Evolutionary conservation across 2,888 invertebrate species (phyloP).

Genomic region (Anthrax anthrax): DNA sequence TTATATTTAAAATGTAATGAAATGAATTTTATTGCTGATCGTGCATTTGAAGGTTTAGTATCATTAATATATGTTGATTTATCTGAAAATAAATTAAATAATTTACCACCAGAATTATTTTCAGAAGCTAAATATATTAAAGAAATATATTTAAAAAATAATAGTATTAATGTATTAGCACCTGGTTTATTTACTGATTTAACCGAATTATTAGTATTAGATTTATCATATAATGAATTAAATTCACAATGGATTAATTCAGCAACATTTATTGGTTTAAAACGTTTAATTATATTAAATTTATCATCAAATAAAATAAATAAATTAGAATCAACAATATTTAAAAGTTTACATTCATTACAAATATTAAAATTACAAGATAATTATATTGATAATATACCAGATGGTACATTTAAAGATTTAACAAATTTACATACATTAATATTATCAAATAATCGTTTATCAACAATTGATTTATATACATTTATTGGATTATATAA

Average conservation of each 20-base stretch:
- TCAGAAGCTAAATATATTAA: slow-evolving; percentile 66
- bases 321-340: slow-evolving; percentile 69
- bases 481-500: slow-evolving; percentile 77
- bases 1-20: slow-evolving; percentile 77
- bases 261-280: slow-evolving; percentile 72
- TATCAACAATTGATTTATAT: slow-evolving; percentile 67
- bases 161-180: slow-evolving; percentile 73
- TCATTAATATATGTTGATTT: slow-evolving; percentile 72
- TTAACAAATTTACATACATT: slow-evolving; percentile 82
- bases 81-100: slow-evolving; percentile 77
- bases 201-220: slow-evolving; percentile 61
- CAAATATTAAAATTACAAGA: slow-evolving; percentile 74
- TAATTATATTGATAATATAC: slow-evolving; percentile 69
- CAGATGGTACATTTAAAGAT: slow-evolving; percentile 73
- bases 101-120: slow-evolving; percentile 74
- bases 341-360: slow-evolving; percentile 68
- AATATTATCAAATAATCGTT: slow-evolving; percentile 71
- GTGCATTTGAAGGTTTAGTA: slow-evolving; percentile 65
- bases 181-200: slow-evolving; percentile 72
- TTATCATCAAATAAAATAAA: slow-evolving; percentile 71
- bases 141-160: slow-evolving; percentile 81
- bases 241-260: slow-evolving; percentile 77
- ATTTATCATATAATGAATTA: slow-evolving; percentile 71
- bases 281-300: slow-evolving; percentile 72
- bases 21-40: slow-evolving; percentile 74